Evolutionary conservation across 2,113 vertebrate species (phyloP).

Genomic region (Calyptommatus sinebrachiatus): DNA sequence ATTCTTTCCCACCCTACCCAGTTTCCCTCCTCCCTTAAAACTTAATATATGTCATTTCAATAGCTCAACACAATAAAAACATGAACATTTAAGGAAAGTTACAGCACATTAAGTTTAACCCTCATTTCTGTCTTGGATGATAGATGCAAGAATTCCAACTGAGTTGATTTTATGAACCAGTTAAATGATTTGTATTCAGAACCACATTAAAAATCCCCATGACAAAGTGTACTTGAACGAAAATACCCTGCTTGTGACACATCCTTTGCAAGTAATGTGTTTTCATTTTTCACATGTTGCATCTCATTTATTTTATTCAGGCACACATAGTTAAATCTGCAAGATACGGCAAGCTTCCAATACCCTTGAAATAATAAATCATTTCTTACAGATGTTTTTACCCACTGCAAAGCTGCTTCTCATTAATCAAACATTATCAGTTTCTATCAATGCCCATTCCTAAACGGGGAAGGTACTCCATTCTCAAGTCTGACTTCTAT

Average conservation of each 20-base stretch:
- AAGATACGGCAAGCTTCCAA: slow-evolving; percentile 74
- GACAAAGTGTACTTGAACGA: slow-evolving; percentile 81
- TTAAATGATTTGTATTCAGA: slow-evolving; percentile 80
- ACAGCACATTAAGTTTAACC: slow-evolving; percentile 79
- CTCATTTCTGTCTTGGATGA: slow-evolving; percentile 77
- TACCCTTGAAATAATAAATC: slow-evolving; percentile 85
- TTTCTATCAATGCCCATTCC: slow-evolving; percentile 71
- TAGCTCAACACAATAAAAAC: slow-evolving; percentile 57
- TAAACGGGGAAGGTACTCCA: slow-evolving; percentile 69
- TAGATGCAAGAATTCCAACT: slow-evolving; percentile 77
- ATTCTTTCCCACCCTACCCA: not conserved
- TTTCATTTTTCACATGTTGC: slow-evolving; percentile 85
- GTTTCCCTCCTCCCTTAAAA: too few relatives aligned
- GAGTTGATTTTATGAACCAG: slow-evolving; percentile 78
- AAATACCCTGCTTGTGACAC: slow-evolving; percentile 77
- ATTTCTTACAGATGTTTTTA: slow-evolving; percentile 79
- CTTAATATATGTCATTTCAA: slow-evolving; percentile 43
- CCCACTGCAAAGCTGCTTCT: slow-evolving; percentile 71
- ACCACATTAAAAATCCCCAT: slow-evolving; percentile 75
- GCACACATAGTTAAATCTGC: slow-evolving; percentile 75
- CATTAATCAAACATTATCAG: slow-evolving; percentile 89
- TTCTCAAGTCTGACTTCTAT: slow-evolving; percentile 76
- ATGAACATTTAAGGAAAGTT: slow-evolving; percentile 69
- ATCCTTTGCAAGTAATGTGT: slow-evolving; percentile 78
- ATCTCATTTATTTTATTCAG: slow-evolving; percentile 84